Base-by-base conservation (phyloP, 2,113 vertebrate species). In the Cottus gobio region DNA sequence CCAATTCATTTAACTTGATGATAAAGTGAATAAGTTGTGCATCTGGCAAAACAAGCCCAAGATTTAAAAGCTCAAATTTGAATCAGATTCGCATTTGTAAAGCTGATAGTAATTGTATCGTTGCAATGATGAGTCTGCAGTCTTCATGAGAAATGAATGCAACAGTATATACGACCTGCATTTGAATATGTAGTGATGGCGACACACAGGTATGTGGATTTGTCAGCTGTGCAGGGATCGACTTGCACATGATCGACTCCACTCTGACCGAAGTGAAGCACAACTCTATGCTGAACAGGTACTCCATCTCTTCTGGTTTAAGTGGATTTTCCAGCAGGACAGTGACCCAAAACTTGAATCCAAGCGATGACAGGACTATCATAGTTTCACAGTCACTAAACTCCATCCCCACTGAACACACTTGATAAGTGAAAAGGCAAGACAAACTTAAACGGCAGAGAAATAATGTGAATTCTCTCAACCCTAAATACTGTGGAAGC, bases 241-340 rank as follows among this genome's bases (percentile, higher is more conserved):
- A 44, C 56, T 18, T 37, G n/a, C 30, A 48, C 52, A 50, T 63
- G 3, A 75, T 42, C 3, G 20, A 16, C 56, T 68, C 34, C 63
- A 54, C 24, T 52, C 26, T 42, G 34, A 69, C 20, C 26, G 10
- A 26, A 81, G 57, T 54, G 48, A 46, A 30, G 57, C 13, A 46
- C 11, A 37, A 20, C 54, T 83, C 30, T 57, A 31, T 63, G 74
- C 57, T 52, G 65, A 46, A 65, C 20, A 66, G 20, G 37, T 50
- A 54, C 70, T 69, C 31, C 58, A 75, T 75, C 76, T 65, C 0
- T 13, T 58, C 64, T 64, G 65, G 75, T 39, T 74, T 50, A 63
- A 71, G 65, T 82, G 67, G 66, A 73, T 62, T 78, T 78, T 73
- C 34, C 26, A 44, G 31, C 52, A 44, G 26, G 57, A 78, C 30